Percentiles rank a stretch among this genome's conserved stretches.
Evolutionary conservation across 2,888 invertebrate genomes (phyloP).

Genomic region (Drosophila neoperkinsi): DNA sequence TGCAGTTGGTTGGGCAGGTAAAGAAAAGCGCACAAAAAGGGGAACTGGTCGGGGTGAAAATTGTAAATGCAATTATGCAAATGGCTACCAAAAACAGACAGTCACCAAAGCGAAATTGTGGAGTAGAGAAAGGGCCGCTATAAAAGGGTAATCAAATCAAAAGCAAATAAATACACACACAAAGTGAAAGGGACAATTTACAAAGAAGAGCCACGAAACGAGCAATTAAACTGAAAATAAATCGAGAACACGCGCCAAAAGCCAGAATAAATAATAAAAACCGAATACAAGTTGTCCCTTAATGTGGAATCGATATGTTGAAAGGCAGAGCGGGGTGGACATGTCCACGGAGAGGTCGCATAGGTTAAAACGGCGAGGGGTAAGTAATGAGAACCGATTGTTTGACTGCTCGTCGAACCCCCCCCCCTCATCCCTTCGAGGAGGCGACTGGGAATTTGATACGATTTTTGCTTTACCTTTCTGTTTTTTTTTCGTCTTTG

Average conservation of each 20-base stretch:
- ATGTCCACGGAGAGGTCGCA: background rate
- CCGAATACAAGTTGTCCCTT: constrained; percentile 34
- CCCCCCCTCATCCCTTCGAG: constrained; percentile 5
- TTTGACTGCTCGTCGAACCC: constrained; percentile 2
- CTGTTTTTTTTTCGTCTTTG: background rate
- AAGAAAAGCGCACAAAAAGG: constrained; percentile 16
- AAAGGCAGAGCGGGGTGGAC: background rate
- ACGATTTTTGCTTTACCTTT: constrained; percentile 34
- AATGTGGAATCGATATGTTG: constrained; percentile 69
- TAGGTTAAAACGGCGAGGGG: constrained; percentile 18
- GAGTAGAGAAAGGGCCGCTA: constrained; percentile 18
- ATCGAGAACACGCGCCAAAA: constrained; percentile 64
- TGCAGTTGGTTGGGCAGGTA: constrained; percentile 46
- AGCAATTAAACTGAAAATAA: constrained; percentile 67
- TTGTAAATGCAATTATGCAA: constrained; percentile 73
- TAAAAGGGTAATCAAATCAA: constrained; percentile 38
- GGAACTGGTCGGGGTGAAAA: constrained; percentile 32
- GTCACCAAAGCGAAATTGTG: constrained; percentile 24
- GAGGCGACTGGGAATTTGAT: constrained; percentile 49
- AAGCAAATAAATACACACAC: constrained; percentile 21
- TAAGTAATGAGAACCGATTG: constrained; percentile 20
- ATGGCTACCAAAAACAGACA: constrained; percentile 38
- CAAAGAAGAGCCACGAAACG: constrained; percentile 8
- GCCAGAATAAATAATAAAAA: constrained; percentile 13
- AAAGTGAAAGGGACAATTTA: constrained; percentile 24